Evolutionary conservation across 2,113 vertebrate species (phyloP).

Genomic region (Channa argus): DNA sequence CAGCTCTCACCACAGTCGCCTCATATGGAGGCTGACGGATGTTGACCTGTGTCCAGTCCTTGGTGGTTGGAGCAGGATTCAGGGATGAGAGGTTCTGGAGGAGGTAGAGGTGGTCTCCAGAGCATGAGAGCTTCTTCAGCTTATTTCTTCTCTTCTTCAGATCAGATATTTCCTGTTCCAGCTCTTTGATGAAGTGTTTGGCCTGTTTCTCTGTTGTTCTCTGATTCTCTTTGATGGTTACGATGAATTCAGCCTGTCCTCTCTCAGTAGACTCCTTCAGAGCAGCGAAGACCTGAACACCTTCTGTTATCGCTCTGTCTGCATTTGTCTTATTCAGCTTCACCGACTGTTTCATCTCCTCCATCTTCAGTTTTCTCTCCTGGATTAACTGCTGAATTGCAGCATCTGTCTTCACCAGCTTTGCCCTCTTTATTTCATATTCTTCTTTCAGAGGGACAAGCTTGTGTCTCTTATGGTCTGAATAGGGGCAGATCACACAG

Average conservation of each 20-base stretch:
- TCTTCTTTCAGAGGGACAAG: conserved; percentile 26
- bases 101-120: conserved; percentile 18
- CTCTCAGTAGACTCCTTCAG: not conserved
- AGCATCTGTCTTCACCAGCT: not conserved
- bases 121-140: not conserved
- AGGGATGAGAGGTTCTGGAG: not conserved
- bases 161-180: conserved; percentile 35
- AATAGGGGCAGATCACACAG: not conserved
- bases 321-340: not conserved
- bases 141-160: conserved; percentile 1
- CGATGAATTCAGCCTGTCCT: not conserved
- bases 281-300: not conserved
- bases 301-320: not conserved
- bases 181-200: conserved; percentile 13
- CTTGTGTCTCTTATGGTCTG: conserved; percentile 20
- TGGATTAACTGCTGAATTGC: conserved; percentile 10
- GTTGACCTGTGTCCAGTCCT: conserved; percentile 10
- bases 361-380: not conserved
- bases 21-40: conserved; percentile 6
- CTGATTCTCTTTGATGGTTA: conserved; percentile 3
- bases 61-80: conserved; percentile 9
- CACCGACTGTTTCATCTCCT: not conserved
- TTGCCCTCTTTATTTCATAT: not conserved
- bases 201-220: conserved; percentile 15
- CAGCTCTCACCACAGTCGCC: not conserved